Evolutionary conservation across 2,888 invertebrate species (phyloP).

Genomic region (Scaeva pyrastri): DNA sequence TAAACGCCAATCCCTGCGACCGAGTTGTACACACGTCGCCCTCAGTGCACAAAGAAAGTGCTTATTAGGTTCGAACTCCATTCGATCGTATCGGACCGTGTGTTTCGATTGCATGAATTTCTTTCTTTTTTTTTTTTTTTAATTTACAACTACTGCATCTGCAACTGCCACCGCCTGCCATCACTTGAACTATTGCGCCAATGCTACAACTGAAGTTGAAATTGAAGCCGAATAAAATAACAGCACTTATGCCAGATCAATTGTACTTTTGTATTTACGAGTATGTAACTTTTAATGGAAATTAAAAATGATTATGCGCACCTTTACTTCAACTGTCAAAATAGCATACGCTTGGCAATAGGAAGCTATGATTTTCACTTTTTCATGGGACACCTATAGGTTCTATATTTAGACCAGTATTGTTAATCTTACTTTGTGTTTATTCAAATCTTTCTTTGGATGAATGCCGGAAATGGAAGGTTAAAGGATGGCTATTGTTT

Average conservation of each 20-base stretch:
- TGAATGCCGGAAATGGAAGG: too few relatives aligned
- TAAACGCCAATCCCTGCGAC: slow-evolving; percentile 28
- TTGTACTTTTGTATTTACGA: slow-evolving; percentile 17
- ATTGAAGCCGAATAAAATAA: slow-evolving; percentile 36
- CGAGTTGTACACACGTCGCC: slow-evolving; percentile 34
- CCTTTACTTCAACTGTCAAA: slow-evolving; percentile 57
- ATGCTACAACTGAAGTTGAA: background rate
- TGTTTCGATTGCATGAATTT: slow-evolving; percentile 46
- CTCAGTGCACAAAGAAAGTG: slow-evolving; percentile 59
- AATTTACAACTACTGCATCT: background rate
- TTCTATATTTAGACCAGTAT: background rate
- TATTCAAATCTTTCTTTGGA: background rate
- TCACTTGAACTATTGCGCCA: background rate
- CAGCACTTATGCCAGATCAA: slow-evolving; percentile 42
- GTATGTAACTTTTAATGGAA: slow-evolving; percentile 48
- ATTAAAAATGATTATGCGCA: slow-evolving; percentile 54
- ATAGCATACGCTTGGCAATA: slow-evolving; percentile 55
- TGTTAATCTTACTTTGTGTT: background rate
- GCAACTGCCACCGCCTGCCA: background rate
- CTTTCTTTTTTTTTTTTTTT: slow-evolving; percentile 11
- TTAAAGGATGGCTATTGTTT: background rate
- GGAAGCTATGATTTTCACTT: slow-evolving; percentile 65
- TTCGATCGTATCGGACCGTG: slow-evolving; percentile 48
- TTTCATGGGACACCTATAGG: background rate
- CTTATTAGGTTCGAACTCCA: slow-evolving; percentile 58